Evolutionary conservation across 2,113 vertebrate genomes (phyloP).

Genomic region (Sceloporus tristichus): DNA sequence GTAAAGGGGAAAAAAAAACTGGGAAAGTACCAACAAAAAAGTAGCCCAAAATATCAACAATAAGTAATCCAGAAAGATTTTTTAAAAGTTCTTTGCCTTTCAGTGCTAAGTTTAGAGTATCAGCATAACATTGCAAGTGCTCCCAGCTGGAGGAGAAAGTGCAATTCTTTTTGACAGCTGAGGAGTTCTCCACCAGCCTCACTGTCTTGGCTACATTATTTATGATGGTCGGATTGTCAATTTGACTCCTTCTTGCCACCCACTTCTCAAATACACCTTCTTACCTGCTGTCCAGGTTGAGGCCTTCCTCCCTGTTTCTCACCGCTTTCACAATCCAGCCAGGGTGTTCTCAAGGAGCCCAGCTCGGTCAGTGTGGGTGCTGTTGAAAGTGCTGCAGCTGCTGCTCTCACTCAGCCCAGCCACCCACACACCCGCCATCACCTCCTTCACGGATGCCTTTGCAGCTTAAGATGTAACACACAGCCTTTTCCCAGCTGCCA

Average conservation of each 20-base stretch:
- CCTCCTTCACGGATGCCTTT: background rate
- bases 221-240: background rate
- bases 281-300: background rate
- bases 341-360: accelerated
- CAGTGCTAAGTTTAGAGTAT: background rate
- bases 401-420: background rate
- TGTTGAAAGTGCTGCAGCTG: constrained; percentile 1
- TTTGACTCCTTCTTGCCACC: background rate
- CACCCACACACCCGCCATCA: background rate
- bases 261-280: background rate
- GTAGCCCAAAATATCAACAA: background rate
- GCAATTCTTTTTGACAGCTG: background rate
- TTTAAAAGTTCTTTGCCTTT: background rate
- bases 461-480: background rate
- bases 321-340: background rate
- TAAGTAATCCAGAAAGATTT: too few relatives aligned
- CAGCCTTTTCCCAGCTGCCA: background rate
- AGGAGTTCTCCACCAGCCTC: background rate
- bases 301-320: background rate
- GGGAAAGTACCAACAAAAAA: too few relatives aligned
- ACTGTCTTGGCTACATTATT: too few relatives aligned
- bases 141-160: background rate
- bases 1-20: too few relatives aligned
- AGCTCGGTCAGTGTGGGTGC: background rate
- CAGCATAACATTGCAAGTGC: background rate